Evolutionary conservation across 30 jellyfish, hydroid and myxozoan species (phyloP), one percentile per base, ranked within the genome.

Genomic region (Aurelia aurita): DNA sequence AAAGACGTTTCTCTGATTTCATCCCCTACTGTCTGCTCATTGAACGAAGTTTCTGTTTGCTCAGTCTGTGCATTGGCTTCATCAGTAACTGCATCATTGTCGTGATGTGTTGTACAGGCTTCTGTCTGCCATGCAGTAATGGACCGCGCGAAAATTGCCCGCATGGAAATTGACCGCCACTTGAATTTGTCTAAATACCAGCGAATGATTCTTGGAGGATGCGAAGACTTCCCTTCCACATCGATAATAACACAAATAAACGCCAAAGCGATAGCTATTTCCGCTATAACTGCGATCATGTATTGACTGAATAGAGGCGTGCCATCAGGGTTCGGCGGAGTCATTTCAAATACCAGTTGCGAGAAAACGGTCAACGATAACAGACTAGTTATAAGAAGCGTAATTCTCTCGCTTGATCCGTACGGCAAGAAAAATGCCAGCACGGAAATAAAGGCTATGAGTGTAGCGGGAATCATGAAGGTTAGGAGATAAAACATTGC

Each of bases 321-420:
- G 28, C 87, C 86, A 54, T 86, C 96, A 20, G 96, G 79, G 65
- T 82, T 87, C 3, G 90, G 80, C 0, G 96, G 96, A 3, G 73
- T 68, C 75, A 65, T 66, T 58, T 87, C 96, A 20, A 91, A 87
- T 22, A 87, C 84, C 79, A 87, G 69, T 32, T 77, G 87, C 22
- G 77, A 64, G 65, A 62, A 87, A 27, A 87, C 69, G 3, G 96
- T 77, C 13, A 87, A 53, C 5, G 96, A 87, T 14, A 87, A 81
- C 28, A 87, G 86, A 62, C 79, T 76, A 21, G 96, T 87, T 14
- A 87, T 87, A 16, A 87, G 44, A 11, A 87, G 74, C 15, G 74
- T 68, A 32, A 77, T 77, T 58, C 96, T 69, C 67, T 87, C 96
- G 20, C 96, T 91, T 21, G 79, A 61, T 39, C 57, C 60, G 69